Evolutionary conservation across 2,797 vertebrate genomes (phyloP).

Genomic region (Anomalospiza imberbis): DNA sequence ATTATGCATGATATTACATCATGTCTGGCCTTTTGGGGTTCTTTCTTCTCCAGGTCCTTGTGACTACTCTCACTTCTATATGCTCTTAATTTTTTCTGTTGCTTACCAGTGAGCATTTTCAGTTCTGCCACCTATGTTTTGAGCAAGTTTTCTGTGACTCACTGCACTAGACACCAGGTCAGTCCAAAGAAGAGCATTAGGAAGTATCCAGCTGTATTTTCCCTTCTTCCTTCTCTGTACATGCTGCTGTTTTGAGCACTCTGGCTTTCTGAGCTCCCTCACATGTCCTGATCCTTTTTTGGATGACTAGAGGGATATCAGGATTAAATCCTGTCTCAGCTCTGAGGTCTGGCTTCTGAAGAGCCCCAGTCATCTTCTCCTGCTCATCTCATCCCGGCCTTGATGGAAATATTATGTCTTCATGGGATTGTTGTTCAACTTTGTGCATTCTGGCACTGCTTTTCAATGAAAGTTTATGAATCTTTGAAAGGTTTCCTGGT

Average conservation of each 20-base stretch:
- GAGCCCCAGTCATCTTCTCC: neutral
- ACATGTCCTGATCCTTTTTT: neutral
- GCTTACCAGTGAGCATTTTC: neutral
- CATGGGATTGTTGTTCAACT: neutral
- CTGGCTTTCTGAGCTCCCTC: neutral
- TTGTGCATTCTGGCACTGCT: neutral
- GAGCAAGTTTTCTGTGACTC: neutral
- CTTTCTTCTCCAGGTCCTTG: neutral
- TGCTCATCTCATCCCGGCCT: neutral
- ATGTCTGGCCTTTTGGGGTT: neutral
- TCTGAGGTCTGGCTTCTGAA: neutral
- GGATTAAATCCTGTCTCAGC: neutral
- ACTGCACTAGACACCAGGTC: neutral
- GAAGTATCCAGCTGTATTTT: neutral
- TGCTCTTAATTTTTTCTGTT: neutral
- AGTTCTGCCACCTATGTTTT: neutral
- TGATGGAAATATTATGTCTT: neutral
- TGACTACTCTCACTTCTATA: neutral
- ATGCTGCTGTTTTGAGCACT: neutral
- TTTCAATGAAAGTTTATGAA: neutral
- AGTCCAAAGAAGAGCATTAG: neutral
- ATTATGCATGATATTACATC: neutral
- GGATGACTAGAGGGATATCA: neutral
- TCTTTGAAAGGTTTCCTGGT: neutral
- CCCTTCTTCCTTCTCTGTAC: neutral